Base-by-base conservation (phyloP, 2,888 invertebrate genomes). In the Onthophagus sagittarius region DNA sequence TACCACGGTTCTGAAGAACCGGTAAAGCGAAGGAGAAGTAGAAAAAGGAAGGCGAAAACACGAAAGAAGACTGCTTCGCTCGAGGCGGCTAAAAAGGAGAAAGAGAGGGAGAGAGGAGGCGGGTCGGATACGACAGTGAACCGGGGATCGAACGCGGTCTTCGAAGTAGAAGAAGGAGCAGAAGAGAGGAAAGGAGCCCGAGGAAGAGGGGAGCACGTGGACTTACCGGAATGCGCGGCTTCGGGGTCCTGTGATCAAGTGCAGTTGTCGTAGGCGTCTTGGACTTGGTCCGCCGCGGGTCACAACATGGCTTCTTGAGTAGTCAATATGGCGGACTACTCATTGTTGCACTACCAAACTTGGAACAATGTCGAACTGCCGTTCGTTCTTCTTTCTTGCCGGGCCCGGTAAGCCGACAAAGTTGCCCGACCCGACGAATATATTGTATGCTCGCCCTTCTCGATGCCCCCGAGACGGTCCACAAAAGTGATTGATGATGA, bases 271-370 rank as follows among this genome's bases (percentile, higher is more conserved):
- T 84, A 81, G 84, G 84, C 84, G 84, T 82, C 39, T 73, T 80
- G 77, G 78, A 79, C 80, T 80, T 79, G 82, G 80, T 76, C 79
- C 78, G 84, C 85, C 83, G 76, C 79, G 79, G 84, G 84, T 82
- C 82, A 82, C 82, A 85, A 84, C 82, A 85, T 85, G 85, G 85
- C 85, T 85, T 84, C 85, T 85, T 85, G 84, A 85, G 85, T 85
- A 85, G 85, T 84, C 83, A 83, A 84, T 81, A 84, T 84, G 84
- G 84, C 84, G 83, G 83, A 83, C 82, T 81, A 82, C 81, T 74
- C 72, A 74, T 74, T 74, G 74, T 74, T 74, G 71, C 74, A 74
- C 74, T 74, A 74, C 74, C 72, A 74, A 74, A 74, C 72, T 74
- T 74, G 74, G 71, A 74, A 74, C 72, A 74, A 74, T 74, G 74